Evolutionary conservation across 2,797 vertebrate species (phyloP).

Genomic region (Prunella strophiata): DNA sequence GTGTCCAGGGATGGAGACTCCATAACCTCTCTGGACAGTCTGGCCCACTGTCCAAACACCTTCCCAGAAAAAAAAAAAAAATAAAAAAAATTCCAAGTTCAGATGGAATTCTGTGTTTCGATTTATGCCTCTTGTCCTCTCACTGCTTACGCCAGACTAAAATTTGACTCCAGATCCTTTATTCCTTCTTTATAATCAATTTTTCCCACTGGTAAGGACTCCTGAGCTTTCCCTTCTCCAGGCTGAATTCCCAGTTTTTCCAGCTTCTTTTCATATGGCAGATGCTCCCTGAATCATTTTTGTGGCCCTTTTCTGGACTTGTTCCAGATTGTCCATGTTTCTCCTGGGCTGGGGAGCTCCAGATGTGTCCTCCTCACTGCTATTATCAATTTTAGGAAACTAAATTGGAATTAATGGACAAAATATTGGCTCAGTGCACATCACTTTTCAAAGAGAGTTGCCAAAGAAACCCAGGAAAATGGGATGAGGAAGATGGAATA

Average conservation of each 20-base stretch:
- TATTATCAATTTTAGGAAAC: not conserved
- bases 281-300: not conserved
- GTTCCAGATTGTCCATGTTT: not conserved
- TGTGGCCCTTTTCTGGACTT: not conserved
- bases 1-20: not conserved
- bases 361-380: not conserved
- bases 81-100: not conserved
- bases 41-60: not conserved
- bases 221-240: not conserved
- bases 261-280: fast-evolving
- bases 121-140: not conserved
- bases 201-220: not conserved
- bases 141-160: fast-evolving
- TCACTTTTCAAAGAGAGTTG: not conserved
- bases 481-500: not conserved
- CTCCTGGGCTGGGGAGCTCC: not conserved
- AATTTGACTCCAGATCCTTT: not conserved
- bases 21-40: fast-evolving
- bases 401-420: too few relatives aligned
- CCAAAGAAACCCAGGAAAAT: not conserved
- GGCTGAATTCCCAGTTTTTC: not conserved
- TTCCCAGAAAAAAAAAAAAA: not conserved
- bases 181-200: not conserved
- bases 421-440: not conserved
- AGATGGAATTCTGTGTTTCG: not conserved